Evolutionary conservation across 2,888 invertebrate genomes (phyloP), one percentile per base, ranked within the genome.

Genomic region (Caenorhabditis japonica): DNA sequence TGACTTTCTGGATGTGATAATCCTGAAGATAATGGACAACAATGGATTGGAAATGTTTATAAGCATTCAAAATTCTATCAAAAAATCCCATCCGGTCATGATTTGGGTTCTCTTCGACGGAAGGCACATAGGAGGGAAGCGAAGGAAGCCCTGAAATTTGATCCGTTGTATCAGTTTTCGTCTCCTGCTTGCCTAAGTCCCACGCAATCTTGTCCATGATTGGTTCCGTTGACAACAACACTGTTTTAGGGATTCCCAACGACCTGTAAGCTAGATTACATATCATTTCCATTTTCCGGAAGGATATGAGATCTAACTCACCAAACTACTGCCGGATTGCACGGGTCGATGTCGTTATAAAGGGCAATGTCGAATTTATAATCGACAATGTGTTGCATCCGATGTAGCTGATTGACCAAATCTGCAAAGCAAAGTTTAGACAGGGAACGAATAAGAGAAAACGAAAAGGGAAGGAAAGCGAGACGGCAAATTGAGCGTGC

Each of bases 211-310:
- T 62, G 30, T 74, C 74, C 74, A 74, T 74, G 7, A 74, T 43
- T 8, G 74, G 62, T 30, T 74, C 74, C 15, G 47, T 62, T 13
- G 74, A 74, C 17, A 74, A 23, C 21, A 74, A 30, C 36, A 58
- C 62, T 8, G 58, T 62, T 19, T 74, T 74, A 3, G 47, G 30
- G 47, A 74, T 74, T 44, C 61, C 61, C 34, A 74, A 21, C n/a
- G 46, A 60, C 66, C 73, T 73, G 73, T 66, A 73, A 73, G 73
- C 66, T 66, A 73, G 73, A 73, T 66, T 73, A 73, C 73, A 73
- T 73, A 73, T 73, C 73, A 73, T 73, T 73, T 44, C 66, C 73
- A 60, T 61, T 51, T 38, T 13, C 36, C 60, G 73, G 66, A 73
- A 73, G 60, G 73, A 73, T 73, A 73, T 60, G 73, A 44, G 53